Evolutionary conservation across 2,888 invertebrate genomes (phyloP).

Genomic region (Norana najaformis): DNA sequence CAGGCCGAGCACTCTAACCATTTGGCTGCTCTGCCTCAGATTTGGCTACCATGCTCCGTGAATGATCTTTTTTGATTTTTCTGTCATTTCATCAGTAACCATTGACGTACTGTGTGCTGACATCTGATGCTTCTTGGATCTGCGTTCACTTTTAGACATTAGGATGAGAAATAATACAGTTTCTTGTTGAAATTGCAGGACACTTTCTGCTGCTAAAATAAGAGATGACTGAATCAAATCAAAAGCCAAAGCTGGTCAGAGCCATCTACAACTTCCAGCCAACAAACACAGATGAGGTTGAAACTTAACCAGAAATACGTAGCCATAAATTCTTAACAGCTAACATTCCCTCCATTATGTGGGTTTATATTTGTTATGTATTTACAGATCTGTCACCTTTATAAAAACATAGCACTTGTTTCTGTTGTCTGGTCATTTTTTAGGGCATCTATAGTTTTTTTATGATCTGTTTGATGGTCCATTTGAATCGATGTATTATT

Average conservation of each 20-base stretch:
- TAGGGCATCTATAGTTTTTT: neutral
- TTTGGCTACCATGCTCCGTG: no score
- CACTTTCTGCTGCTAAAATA: neutral
- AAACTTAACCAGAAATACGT: neutral
- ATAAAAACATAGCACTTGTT: no score
- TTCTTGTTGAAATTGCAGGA: neutral
- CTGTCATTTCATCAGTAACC: neutral
- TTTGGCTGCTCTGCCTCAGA: no score
- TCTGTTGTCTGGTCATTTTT: no score
- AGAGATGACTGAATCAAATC: conserved; percentile 6
- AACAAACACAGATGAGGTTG: conserved; percentile 92
- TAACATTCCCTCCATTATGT: neutral
- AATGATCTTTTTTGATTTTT: no score
- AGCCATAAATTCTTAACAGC: no score
- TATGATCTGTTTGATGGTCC: neutral
- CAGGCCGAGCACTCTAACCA: no score
- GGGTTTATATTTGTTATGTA: neutral
- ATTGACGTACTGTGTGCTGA: neutral
- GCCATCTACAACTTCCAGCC: conserved; percentile 92
- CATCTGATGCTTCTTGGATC: neutral
- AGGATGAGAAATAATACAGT: neutral
- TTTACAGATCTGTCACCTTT: no score
- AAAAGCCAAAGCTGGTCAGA: conserved; percentile 68
- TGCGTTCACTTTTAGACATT: neutral
- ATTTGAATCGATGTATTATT: neutral